Evolutionary conservation across 2,113 vertebrate species (phyloP), one percentile per base, ranked within the genome.

Genomic region (Brachypteracias leptosomus): DNA sequence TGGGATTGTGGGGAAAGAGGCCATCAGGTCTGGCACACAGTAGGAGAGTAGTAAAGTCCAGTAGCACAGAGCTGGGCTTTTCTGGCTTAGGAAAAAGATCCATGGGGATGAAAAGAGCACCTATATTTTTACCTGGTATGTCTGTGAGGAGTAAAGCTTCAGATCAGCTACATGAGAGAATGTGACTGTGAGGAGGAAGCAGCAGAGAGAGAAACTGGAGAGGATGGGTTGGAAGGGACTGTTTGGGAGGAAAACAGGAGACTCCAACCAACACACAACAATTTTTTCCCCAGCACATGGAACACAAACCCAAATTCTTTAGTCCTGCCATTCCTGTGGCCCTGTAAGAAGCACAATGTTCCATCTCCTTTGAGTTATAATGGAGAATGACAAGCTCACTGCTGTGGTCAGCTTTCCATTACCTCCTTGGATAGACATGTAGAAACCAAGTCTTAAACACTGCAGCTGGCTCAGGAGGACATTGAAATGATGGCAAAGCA

Each of bases 61-160:
- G 38, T 2, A 87, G 31, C 2, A 66, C 4, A 54, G 14, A 52
- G 28, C 2, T 4, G 9, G 15, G 21, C n/a, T 81, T 15, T 58
- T 71, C 55, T 57, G 14, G 8, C 5, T 62, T 57, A 10, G 46
- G 15, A 93, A 66, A 74, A 89, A 44, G 8, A 68, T n/a, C 4
- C 21, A 20, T 0, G 0, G 31, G 42, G 49, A 66, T 58, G 38
- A 70, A 76, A 88, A 52, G 26, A 73, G 21, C 2, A 31, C 5
- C 58, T 49, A 2, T 61, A 61, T 54, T 55, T 73, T n/a, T 44
- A 76, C 14, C 57, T n/a, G 24, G 1, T 31, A 66, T 11, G 28
- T 25, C 58, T 70, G 8, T n/a, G 51, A 79, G 16, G 5, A 79
- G 3, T 44, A 58, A 77, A 70, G 31, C 25, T 84, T 91, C 46